Conservation (phyloP, 2,797 vertebrate species). For the Emydoidea blandingii region DNA sequence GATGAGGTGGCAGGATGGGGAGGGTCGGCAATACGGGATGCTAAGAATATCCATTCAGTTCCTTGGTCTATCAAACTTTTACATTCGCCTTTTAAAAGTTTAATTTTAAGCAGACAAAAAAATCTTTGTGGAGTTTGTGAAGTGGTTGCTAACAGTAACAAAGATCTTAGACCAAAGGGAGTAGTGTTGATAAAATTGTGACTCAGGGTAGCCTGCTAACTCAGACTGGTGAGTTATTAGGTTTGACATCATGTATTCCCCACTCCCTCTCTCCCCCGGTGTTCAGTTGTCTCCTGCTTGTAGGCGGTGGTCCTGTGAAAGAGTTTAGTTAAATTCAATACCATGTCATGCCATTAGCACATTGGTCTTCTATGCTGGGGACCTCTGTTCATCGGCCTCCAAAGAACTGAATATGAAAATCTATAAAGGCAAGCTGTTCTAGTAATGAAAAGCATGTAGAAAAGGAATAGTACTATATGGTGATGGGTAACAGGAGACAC, state of each 20-base stretch:
- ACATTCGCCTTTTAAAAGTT: constrained; percentile 2
- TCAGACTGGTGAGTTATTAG: constrained; percentile 39
- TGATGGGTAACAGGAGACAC: neutral
- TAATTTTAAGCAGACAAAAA: neutral
- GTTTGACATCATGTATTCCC: constrained; percentile 59
- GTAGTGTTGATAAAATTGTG: constrained; percentile 66
- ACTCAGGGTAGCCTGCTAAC: constrained; percentile 50
- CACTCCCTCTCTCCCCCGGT: constrained; percentile 26
- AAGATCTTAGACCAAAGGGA: neutral
- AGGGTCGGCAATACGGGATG: neutral
- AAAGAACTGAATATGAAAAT: constrained; percentile 36
- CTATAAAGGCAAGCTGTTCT: neutral
- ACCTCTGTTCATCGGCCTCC: neutral
- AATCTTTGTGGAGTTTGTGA: constrained; percentile 32
- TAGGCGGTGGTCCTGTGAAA: constrained; percentile 6
- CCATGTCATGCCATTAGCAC: neutral
- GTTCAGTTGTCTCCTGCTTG: constrained; percentile 44
- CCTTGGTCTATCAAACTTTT: constrained; percentile 25
- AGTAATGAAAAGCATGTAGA: constrained; percentile 19
- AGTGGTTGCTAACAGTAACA: constrained; percentile 49
- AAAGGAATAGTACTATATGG: no score
- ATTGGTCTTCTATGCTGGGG: neutral
- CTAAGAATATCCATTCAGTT: neutral
- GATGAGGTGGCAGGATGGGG: neutral
- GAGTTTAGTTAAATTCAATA: constrained; percentile 25